Evolutionary conservation across 1,140 invertebrate genomes (phyloP).

Genomic region (Drosophila kepulauana): DNA sequence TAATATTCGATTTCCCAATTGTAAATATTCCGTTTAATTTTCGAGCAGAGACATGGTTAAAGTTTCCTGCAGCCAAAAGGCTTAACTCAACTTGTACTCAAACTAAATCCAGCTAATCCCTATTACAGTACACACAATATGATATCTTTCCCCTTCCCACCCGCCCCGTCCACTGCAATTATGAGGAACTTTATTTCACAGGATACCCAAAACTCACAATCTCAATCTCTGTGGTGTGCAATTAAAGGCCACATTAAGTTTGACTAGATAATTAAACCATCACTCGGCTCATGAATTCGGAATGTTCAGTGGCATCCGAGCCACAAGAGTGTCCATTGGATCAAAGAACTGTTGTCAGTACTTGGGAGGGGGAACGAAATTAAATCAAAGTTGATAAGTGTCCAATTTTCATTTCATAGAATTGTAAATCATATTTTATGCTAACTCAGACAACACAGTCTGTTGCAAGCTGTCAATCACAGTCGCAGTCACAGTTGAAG

Average conservation of each 20-base stretch:
- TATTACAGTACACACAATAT: not conserved
- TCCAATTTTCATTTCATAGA: conserved; percentile 2
- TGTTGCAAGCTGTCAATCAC: conserved; percentile 15
- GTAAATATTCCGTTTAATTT: not conserved
- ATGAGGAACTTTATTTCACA: conserved; percentile 14
- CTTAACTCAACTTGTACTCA: not conserved
- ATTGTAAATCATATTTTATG: conserved; percentile 17
- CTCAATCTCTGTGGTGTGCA: conserved; percentile 33
- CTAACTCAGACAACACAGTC: not conserved
- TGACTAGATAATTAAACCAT: conserved; percentile 47
- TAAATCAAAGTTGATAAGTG: conserved; percentile 13
- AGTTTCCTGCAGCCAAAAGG: not conserved
- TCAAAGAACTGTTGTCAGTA: not conserved
- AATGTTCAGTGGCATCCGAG: not conserved
- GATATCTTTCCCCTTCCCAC: not conserved
- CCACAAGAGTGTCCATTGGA: conserved; percentile 11
- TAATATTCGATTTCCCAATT: conserved; percentile 2
- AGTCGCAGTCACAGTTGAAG: not conserved
- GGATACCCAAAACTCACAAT: conserved; percentile 14
- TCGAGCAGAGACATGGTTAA: not conserved
- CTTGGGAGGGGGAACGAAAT: not conserved
- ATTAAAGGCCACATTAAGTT: conserved; percentile 41
- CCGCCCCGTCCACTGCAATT: not conserved
- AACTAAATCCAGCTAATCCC: not conserved
- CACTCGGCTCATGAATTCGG: conserved; percentile 1